Percentiles rank a stretch among this genome's conserved stretches.
phyloP scores from a whole-genome alignment of 37 sponge, comb jelly and placozoan species.

The Beroe ovata region DNA sequence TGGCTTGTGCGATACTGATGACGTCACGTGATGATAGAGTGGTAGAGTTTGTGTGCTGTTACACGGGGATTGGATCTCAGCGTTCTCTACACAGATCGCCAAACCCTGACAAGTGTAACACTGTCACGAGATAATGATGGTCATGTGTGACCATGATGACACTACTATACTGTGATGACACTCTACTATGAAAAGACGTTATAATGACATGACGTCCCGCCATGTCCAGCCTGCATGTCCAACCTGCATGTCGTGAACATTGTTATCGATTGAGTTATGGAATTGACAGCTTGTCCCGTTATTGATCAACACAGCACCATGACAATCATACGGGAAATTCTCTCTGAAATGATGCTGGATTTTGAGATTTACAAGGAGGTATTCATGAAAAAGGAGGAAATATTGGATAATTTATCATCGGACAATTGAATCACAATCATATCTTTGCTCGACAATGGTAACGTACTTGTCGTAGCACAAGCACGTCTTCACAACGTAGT shows the following conservation, averaged over 20 bases:
- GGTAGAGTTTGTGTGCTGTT: neutral
- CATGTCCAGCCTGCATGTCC: too few species aligned
- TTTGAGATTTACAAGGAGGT: too few species aligned
- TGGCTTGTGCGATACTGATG: neutral
- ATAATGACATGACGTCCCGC: too few species aligned
- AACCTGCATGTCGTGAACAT: neutral
- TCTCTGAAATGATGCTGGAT: neutral
- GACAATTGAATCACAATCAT: too few species aligned
- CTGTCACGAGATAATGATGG: too few species aligned
- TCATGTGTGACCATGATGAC: too few species aligned
- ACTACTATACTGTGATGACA: too few species aligned
- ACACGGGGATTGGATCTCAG: neutral
- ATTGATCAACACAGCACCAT: neutral
- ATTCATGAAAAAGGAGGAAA: too few species aligned
- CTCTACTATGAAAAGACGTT: too few species aligned
- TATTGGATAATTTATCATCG: neutral
- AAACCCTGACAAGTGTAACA: neutral
- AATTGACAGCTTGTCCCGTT: neutral
- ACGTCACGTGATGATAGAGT: neutral
- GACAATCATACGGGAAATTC: neutral
- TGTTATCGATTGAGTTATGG: neutral
- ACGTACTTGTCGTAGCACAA: neutral
- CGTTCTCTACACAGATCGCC: neutral
- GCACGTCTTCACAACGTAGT: neutral
- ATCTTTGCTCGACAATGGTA: too few species aligned